Evolutionary conservation across 2,113 vertebrate species (phyloP).

Genomic region (Mustela lutreola): DNA sequence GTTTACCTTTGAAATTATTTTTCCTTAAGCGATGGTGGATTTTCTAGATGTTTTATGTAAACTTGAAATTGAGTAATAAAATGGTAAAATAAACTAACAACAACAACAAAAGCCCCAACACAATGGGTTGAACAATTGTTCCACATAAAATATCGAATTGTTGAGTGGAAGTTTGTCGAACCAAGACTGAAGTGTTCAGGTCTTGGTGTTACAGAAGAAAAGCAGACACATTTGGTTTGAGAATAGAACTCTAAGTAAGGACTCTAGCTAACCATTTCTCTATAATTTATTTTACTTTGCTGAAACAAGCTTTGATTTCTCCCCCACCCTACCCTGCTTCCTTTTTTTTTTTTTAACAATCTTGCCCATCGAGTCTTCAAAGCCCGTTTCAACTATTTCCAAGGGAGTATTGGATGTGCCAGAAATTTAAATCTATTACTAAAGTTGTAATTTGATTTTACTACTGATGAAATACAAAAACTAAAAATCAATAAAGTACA

Average conservation of each 20-base stretch:
- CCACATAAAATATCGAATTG: background rate
- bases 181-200: background rate
- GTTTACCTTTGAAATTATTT: slow-evolving; percentile 60
- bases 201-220: background rate
- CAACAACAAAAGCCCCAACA: background rate
- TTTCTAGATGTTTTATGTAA: slow-evolving; percentile 48
- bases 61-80: slow-evolving; percentile 9
- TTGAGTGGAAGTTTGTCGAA: background rate
- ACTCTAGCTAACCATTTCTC: background rate
- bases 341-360: slow-evolving; percentile 26
- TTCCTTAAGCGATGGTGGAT: slow-evolving; percentile 39
- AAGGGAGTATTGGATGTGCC: background rate
- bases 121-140: background rate
- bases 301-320: background rate
- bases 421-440: background rate
- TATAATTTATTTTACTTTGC: slow-evolving; percentile 16
- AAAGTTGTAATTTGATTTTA: slow-evolving; percentile 5
- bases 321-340: background rate
- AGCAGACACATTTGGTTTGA: background rate
- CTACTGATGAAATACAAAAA: background rate
- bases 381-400: background rate
- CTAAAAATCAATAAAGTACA: background rate
- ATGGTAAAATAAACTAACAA: background rate
- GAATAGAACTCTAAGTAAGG: slow-evolving; percentile 52
- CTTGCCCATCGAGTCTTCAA: background rate